Percentiles rank a stretch among this genome's conserved stretches.
phyloP scores from a whole-genome alignment of 2,888 invertebrate genomes.

The Priapulus caudatus region DNA sequence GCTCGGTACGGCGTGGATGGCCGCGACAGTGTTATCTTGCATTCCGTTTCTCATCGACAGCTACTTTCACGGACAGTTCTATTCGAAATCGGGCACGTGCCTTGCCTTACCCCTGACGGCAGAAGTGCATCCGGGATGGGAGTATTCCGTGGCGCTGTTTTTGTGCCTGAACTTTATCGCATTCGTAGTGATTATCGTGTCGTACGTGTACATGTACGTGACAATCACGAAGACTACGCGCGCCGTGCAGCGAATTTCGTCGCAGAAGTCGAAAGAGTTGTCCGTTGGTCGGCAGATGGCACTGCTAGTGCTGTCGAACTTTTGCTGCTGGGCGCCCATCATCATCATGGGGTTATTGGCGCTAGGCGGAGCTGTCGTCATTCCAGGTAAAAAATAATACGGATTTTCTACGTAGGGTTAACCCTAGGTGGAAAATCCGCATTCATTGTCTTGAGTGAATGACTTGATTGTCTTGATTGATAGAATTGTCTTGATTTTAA shows the following conservation, averaged over 20 bases:
- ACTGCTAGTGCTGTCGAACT: slow-evolving; percentile 30
- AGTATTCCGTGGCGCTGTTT: slow-evolving; percentile 33
- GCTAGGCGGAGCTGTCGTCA: slow-evolving; percentile 20
- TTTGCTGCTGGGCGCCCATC: slow-evolving; percentile 32
- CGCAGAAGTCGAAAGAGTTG: slow-evolving; percentile 22
- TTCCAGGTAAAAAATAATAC: slow-evolving; percentile 18
- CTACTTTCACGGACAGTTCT: slow-evolving; percentile 31
- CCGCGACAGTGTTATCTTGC: slow-evolving; percentile 25
- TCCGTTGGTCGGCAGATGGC: slow-evolving; percentile 31
- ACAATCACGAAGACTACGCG: slow-evolving; percentile 22
- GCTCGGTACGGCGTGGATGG: slow-evolving; percentile 26
- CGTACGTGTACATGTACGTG: slow-evolving; percentile 32
- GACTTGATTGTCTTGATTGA: no score
- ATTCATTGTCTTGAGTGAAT: no score
- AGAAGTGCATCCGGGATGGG: slow-evolving; percentile 33
- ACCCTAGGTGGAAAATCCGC: no score
- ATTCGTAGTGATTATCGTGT: slow-evolving; percentile 30
- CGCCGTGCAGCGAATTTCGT: slow-evolving; percentile 21
- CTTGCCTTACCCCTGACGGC: slow-evolving; percentile 33
- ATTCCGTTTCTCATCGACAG: slow-evolving; percentile 28
- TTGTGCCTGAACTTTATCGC: slow-evolving; percentile 31
- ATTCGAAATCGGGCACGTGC: slow-evolving; percentile 33
- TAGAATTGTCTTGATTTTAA: no score
- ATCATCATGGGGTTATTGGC: slow-evolving; percentile 27
- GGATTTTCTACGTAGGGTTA: no score